Base-by-base conservation (phyloP, 2,113 vertebrate genomes). In the Gambusia affinis region DNA sequence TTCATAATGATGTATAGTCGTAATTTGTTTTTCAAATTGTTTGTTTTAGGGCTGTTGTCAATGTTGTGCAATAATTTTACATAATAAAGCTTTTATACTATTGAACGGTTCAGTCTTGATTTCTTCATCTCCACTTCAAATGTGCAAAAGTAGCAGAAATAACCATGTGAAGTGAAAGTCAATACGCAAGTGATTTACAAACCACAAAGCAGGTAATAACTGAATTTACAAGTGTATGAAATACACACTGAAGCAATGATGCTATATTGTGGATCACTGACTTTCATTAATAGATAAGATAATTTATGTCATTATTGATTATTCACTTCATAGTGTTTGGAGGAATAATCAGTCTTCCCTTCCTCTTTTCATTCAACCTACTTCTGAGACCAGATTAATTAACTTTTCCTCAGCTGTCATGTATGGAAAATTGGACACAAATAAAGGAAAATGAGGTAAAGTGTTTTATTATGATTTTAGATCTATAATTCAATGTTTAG, bases 231-330 rank as follows among this genome's bases (percentile, higher is more conserved):
- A 87, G 88, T 88, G 81, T 87, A 92, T 92, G 83, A 92, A 92
- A 93, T 88, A 84, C 87, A 85, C 90, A 91, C 90, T 87, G 87
- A 77, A 75, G 75, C 79, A 76, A 39, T 70, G 63, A n/a, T 73
- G 74, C 67, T 65, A 30, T 33, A 65, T 82, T 1, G 3, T 72
- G 71, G 72, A 83, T 79, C 79, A 62, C 72, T 76, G 85, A 77
- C 80, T 75, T 70, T 87, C 88, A 92, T 80, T 79, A 87, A 92
- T 87, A 88, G 76, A 77, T 70, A 4, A 37, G 87, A 74, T 90
- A 85, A 84, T 92, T 88, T 89, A 85, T 85, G 86, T 90, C 88
- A 75, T 54, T 90, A 90, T 92, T 90, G 91, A 92, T 92, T 89
- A 87, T 92, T 89, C 86, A 84, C 76, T 91, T 88, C 71, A 7